These are phyloP conservation scores for Pocillopora verrucosa DNA, from an alignment of 64 coral and sea anemone species.

Conservation along the genomic window DNA sequence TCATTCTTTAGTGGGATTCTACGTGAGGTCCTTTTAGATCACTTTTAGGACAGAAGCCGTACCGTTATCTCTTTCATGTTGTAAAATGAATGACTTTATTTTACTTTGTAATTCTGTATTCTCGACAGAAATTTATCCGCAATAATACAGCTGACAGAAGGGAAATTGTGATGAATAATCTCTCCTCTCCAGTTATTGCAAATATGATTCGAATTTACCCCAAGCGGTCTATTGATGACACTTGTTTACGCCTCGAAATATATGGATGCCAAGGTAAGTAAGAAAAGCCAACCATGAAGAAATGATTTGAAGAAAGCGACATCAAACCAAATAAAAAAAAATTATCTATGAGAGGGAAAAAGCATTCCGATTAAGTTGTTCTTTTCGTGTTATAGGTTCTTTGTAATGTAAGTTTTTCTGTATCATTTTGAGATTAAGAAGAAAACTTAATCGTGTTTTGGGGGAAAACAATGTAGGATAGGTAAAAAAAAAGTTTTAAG, in stretches of 20 bases:
- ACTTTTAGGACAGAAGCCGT: no score
- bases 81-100: no score
- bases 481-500: no score
- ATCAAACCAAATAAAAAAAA: not conserved
- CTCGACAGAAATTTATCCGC: not conserved
- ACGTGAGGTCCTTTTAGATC: no score
- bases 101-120: not conserved
- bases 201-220: conserved; percentile 11
- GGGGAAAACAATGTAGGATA: no score
- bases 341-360: not conserved
- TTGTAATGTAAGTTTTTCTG: no score
- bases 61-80: no score
- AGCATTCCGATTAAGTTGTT: not conserved
- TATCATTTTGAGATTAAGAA: no score
- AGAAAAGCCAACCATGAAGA: not conserved
- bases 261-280: conserved; percentile 20
- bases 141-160: no score
- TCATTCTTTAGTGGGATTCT: no score
- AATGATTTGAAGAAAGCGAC: not conserved
- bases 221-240: not conserved
- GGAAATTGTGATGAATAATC: not conserved
- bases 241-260: conserved; percentile 18
- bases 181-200: conserved; percentile 21
- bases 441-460: no score
- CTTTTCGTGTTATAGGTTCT: no score